Evolutionary conservation across 2,113 vertebrate species (phyloP), one percentile per base, ranked within the genome.

Genomic region (Melanerpes aurifrons): DNA sequence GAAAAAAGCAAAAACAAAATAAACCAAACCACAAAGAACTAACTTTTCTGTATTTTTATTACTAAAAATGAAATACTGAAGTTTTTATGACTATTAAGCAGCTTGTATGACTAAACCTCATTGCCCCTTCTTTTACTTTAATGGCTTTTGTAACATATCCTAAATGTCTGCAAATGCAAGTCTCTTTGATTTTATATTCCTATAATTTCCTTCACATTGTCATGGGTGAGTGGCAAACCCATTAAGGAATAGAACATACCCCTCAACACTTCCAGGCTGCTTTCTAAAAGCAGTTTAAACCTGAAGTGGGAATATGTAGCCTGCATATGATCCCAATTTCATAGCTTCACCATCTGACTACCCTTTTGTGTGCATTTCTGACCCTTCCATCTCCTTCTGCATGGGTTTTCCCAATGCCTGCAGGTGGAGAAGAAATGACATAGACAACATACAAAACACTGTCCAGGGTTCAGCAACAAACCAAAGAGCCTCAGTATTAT

Each of bases 241-340:
- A 50, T 70, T 67, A 88, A 86, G 31, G 31, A 92, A 79, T 22
- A 90, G 40, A 53, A 7, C 25, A 75, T 21, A 61, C 2, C 14
- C 29, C n/a, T 92, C 37, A 74, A 48, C 8, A 50, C 17, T 84
- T 48, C 37, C 63, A 89, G 35, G 56, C 15, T 59, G n/a, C 84
- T 79, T 96, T 85, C 61, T 91, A 76, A 73, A 73, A 87, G 53
- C n/a, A 63, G 48, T 56, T 92, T 54, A 86, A 91, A 62, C 13
- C 31, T 59, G 24, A 72, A 35, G 20, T 40, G 74, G 21, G 18
- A 88, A 48, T 24, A 66, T 6, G 7, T 53, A 45, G 92, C 56
- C 53, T 57, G 47, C 53, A 20, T 3, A 3, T 1, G 3, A 81
- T 81, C 31, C 32, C 48, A 78, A n/a, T 40, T 5, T 24, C 74